phyloP scores from a whole-genome alignment of 2,113 vertebrate genomes.

The Neotragus pygmaeus region DNA sequence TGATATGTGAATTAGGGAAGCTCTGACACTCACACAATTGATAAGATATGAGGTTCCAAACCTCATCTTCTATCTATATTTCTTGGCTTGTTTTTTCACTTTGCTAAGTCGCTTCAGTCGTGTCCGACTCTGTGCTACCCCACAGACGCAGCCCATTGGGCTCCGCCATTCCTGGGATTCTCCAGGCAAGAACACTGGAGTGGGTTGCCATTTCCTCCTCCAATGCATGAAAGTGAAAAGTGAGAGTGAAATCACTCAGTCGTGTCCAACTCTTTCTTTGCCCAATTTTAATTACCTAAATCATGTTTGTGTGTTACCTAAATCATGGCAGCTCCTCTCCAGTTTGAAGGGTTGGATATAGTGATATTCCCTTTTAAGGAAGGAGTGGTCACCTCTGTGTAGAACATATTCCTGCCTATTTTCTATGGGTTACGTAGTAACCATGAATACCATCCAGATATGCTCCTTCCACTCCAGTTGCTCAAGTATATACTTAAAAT shows the following conservation, averaged over 20 bases:
- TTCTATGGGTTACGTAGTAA: neutral
- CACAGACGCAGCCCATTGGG: too few species aligned
- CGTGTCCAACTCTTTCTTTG: too few species aligned
- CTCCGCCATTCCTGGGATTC: too few species aligned
- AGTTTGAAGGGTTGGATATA: neutral
- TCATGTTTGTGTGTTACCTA: neutral
- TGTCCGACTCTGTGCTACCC: rapidly evolving
- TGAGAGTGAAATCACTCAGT: too few species aligned
- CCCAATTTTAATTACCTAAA: neutral
- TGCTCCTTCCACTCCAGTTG: neutral
- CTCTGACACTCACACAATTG: neutral
- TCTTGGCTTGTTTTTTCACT: neutral
- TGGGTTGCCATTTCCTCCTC: too few species aligned
- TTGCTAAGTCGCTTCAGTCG: too few species aligned
- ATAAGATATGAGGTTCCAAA: neutral
- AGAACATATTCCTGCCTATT: neutral
- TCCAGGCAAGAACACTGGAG: too few species aligned
- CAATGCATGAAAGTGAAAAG: too few species aligned
- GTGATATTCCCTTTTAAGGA: neutral
- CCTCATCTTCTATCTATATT: neutral
- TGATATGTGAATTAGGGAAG: neutral
- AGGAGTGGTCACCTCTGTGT: neutral
- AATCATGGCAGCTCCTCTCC: too few species aligned
- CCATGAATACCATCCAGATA: neutral
- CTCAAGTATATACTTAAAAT: neutral